Percentiles rank a stretch among this genome's conserved stretches.
phyloP scores from a whole-genome alignment of 2,797 vertebrate genomes.

The Bovichtus variegatus region DNA sequence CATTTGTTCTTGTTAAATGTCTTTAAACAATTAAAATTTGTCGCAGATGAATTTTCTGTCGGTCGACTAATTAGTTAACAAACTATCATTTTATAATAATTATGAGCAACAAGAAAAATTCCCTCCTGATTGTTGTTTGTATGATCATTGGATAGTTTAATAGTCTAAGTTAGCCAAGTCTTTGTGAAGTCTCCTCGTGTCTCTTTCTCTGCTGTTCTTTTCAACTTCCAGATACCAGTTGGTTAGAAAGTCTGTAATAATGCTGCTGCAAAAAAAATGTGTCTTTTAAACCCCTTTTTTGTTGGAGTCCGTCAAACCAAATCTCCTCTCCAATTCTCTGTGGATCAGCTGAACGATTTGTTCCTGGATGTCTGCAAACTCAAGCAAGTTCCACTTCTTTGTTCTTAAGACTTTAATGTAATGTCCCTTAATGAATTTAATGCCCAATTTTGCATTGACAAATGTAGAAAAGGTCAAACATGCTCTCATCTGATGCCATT shows the following conservation, averaged over 20 bases:
- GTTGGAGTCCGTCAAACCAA: too few relatives aligned
- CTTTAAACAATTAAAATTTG: background rate
- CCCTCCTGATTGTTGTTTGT: too few relatives aligned
- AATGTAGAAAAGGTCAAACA: background rate
- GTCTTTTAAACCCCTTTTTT: too few relatives aligned
- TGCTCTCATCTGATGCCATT: background rate
- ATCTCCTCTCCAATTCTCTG: background rate
- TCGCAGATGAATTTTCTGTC: too few relatives aligned
- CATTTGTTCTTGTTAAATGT: too few relatives aligned
- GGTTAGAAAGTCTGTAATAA: background rate
- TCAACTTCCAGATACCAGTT: background rate
- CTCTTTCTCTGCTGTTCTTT: background rate
- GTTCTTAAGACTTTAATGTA: background rate
- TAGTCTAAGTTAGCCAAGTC: too few relatives aligned
- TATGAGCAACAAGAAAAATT: too few relatives aligned
- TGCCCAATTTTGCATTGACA: background rate
- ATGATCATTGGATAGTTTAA: too few relatives aligned
- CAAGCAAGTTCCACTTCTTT: background rate
- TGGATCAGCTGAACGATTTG: background rate
- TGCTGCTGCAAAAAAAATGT: too few relatives aligned
- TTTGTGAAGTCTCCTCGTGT: background rate
- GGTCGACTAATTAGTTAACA: too few relatives aligned
- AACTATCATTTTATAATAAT: too few relatives aligned
- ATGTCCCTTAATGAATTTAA: background rate
- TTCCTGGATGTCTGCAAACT: background rate